Conservation (phyloP, 1,140 invertebrate genomes). For the Pachypeltis micranthus region DNA sequence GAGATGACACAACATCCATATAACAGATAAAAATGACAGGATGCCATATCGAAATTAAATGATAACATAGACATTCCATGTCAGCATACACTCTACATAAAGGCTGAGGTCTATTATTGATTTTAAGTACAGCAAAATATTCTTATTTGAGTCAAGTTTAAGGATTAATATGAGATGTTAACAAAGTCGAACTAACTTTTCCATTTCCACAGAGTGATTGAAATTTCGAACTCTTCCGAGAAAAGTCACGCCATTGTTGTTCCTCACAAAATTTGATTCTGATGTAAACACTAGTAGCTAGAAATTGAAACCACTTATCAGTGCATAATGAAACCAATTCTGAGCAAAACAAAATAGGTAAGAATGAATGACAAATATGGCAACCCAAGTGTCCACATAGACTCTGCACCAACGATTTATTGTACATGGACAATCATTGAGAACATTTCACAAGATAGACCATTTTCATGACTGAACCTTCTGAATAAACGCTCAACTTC, state of each 20-base stretch:
- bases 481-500: no score
- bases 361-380: no score
- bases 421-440: no score
- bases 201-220: conserved; percentile 11
- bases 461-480: no score
- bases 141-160: neutral
- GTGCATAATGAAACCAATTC: no score
- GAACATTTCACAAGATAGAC: no score
- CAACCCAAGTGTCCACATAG: no score
- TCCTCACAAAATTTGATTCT: neutral
- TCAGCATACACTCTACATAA: neutral
- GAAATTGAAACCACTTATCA: neutral
- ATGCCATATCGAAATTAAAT: no score
- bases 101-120: neutral
- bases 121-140: neutral
- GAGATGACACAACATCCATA: no score
- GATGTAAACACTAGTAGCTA: neutral
- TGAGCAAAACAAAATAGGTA: no score
- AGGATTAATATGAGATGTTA: neutral
- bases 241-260: neutral
- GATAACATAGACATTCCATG: neutral
- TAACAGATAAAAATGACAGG: no score
- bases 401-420: no score
- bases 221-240: conserved; percentile 5
- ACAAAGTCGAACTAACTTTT: conserved; percentile 8